Evolutionary conservation across 2,888 invertebrate species (phyloP).

Genomic region (Amblyteles armatorius): DNA sequence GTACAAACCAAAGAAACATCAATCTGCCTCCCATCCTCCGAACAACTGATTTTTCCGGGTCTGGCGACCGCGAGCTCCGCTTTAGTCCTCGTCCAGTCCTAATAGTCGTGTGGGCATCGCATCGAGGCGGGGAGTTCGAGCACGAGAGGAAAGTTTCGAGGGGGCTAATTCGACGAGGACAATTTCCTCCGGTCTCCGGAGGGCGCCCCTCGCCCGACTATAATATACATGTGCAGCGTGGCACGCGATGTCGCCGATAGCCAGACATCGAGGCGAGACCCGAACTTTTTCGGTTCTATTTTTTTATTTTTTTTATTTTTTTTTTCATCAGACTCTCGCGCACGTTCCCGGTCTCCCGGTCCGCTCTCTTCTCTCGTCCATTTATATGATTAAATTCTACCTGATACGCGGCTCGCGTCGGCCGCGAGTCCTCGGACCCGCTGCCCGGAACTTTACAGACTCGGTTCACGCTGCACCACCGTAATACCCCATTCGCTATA

Average conservation of each 20-base stretch:
- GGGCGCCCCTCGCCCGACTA: background rate
- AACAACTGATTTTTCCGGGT: too few species aligned
- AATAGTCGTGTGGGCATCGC: background rate
- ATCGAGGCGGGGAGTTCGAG: constrained; percentile 26
- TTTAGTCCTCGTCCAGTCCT: background rate
- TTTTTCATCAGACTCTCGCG: constrained; percentile 16
- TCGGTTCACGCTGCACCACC: constrained; percentile 33
- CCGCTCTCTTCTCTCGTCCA: constrained; percentile 71
- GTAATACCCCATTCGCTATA: constrained; percentile 6
- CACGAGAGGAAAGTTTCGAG: constrained; percentile 52
- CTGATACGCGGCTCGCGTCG: constrained; percentile 71
- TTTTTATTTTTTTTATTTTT: too few species aligned
- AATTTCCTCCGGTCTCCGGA: constrained; percentile 67
- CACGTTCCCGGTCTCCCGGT: constrained; percentile 57
- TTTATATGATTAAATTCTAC: constrained; percentile 80
- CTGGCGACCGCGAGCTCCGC: too few species aligned
- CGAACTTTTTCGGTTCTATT: constrained; percentile 72
- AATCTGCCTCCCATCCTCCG: too few species aligned
- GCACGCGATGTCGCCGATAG: constrained; percentile 64
- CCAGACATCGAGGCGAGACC: constrained; percentile 12
- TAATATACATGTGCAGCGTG: constrained; percentile 36
- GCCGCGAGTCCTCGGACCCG: constrained; percentile 44
- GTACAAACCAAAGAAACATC: too few species aligned
- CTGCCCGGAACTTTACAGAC: constrained; percentile 77
- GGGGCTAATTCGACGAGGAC: constrained; percentile 76